Evolutionary conservation across 2,888 invertebrate species (phyloP), one percentile per base, ranked within the genome.

Genomic region (Monopis laevigella): DNA sequence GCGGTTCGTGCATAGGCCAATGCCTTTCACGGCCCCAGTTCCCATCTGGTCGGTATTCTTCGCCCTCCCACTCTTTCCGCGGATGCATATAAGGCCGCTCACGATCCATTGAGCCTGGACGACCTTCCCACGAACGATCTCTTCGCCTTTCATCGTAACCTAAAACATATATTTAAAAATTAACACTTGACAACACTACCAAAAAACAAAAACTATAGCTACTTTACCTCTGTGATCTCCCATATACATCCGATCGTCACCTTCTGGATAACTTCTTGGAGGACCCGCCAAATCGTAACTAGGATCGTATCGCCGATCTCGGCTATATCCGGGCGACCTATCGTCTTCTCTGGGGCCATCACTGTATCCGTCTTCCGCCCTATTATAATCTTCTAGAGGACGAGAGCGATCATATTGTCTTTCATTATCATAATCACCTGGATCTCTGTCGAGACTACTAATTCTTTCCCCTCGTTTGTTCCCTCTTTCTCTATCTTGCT

Each of bases 91-190:
- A 82, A 1, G 66, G 65, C 26, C 81, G 67, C 39, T 82, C 81
- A 40, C 77, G 69, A 34, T 82, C 82, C 46, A 80, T 58, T 1
- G 81, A 80, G 4, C 72, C 65, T 35, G 77, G 71, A 4, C 78
- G 64, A n/a, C 78, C 73, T 46, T 82, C 83, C 85, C 85, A 84
- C 12, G 85, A 83, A 27, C 77, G 82, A 51, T 84, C 77, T 26
- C 84, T 77, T 34, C 82, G 77, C 16, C 81, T 65, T 40, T 82
- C 82, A 44, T 84, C 84, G 52, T 81, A 82, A 46, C 75, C 81
- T 63, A 65, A 18, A 47, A 51, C 41, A 40, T 41, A 21, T 19
- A 28, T 24, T 26, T 16, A 34, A 16, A 29, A 7, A 29, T n/a
- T n/a, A n/a, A 21, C 24, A 21, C 8, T 5, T 7, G 5, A 21